Base-by-base conservation (phyloP, 1,140 invertebrate genomes). In the Brachionus calyciflorus region DNA sequence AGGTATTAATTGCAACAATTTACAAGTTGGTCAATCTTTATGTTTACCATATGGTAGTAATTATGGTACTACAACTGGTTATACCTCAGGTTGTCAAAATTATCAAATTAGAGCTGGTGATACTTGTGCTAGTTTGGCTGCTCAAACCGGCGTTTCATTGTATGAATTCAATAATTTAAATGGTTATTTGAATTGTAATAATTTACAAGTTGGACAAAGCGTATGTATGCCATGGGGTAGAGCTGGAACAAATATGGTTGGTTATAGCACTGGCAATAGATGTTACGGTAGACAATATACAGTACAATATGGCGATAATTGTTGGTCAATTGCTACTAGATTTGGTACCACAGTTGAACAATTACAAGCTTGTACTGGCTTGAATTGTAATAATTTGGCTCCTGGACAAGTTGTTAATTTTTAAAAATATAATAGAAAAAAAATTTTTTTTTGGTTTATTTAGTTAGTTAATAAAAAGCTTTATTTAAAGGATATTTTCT, bases 81-180 rank as follows among this genome's bases (percentile, higher is more conserved):
- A 55, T 14, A 28, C 26, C 30, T 55, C 51, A 1, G 51, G 51
- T 55, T 55, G 51, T 55, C 51, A 55, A 55, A 55, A 55, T 55
- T 55, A 55, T 26, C 14, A 9, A n/a, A n/a, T n/a, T n/a, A n/a
- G n/a, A n/a, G n/a, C n/a, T n/a, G n/a, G n/a, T n/a, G n/a, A n/a
- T n/a, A 55, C 26, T 19, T 55, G 51, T 26, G 19, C 51, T 55
- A 55, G 9, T 26, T 12, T 55, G 6, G 51, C 51, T 26, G 26
- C 51, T 28, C 19, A 26, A 55, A 12, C 51, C 21, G 51, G 51
- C 26, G 24, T 55, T 7, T 55, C 51, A 26, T 3, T 55, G 10
- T 28, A 30, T 28, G 9, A 55, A 26, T 26, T 55, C 21, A 28
- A 55, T 26, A 55, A 55, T 19, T 55, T 24, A 12, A 55, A 55